Percentiles rank a stretch among this genome's conserved stretches.
phyloP scores from a whole-genome alignment of 2,888 invertebrate species.

The Bhutanitis thaidina region DNA sequence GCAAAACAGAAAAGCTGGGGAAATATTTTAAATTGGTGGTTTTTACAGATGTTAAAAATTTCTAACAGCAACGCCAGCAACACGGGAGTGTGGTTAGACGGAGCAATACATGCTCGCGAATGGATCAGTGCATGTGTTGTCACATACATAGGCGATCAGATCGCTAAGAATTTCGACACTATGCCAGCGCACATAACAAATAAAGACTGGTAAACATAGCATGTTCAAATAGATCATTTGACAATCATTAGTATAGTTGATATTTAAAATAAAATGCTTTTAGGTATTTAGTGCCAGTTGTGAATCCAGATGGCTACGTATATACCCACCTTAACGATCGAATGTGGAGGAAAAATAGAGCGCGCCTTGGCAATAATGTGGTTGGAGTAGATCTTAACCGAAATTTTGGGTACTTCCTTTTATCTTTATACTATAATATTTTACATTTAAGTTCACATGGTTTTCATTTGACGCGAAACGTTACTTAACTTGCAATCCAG shows the following conservation, averaged over 20 bases:
- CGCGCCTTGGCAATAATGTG: conserved; percentile 72
- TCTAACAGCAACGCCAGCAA: conserved; percentile 84
- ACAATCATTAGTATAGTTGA: too few species aligned
- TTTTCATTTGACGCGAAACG: too few species aligned
- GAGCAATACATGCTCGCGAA: conserved; percentile 94
- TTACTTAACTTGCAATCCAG: too few species aligned
- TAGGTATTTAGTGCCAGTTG: conserved; percentile 85
- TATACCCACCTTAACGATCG: conserved; percentile 88
- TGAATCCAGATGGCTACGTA: conserved; percentile 93
- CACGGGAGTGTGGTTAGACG: conserved; percentile 87
- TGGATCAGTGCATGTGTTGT: conserved; percentile 91
- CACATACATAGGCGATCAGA: conserved; percentile 86
- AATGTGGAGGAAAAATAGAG: conserved; percentile 90
- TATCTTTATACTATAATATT: too few species aligned
- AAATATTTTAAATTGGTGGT: neutral
- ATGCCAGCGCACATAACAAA: conserved; percentile 84
- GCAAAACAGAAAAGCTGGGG: too few species aligned
- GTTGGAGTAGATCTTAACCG: conserved; percentile 90
- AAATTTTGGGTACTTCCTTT: conserved; percentile 83
- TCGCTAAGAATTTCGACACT: conserved; percentile 84
- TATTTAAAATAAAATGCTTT: conserved; percentile 24
- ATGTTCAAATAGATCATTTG: conserved; percentile 5
- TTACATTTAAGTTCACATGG: too few species aligned
- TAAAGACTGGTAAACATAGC: conserved; percentile 85
- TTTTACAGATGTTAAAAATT: conserved; percentile 78